Evolutionary conservation across 2,113 vertebrate genomes (phyloP).

Genomic region (Protobothrops mucrosquamatus): DNA sequence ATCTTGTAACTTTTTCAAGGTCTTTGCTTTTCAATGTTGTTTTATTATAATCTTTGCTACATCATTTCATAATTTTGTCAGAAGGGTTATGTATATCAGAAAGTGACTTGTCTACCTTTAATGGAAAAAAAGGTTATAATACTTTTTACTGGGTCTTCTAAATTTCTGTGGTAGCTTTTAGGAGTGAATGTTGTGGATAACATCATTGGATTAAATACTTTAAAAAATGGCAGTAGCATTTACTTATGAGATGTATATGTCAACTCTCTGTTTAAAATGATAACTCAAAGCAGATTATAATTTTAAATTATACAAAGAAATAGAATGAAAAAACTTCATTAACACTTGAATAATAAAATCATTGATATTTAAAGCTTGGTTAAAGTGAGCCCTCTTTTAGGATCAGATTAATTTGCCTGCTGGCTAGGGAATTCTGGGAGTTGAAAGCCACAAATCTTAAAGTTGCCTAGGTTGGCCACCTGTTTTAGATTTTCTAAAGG

Average conservation of each 20-base stretch:
- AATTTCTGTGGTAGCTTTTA: neutral
- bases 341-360: neutral
- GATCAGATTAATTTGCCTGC: neutral
- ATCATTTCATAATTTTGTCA: slow-evolving; percentile 35
- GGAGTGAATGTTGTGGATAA: neutral
- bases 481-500: neutral
- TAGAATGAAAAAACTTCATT: neutral
- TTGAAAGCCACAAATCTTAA: neutral
- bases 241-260: neutral
- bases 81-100: slow-evolving; percentile 12
- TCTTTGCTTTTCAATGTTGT: neutral
- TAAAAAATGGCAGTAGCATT: neutral
- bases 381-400: neutral
- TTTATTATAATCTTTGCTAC: slow-evolving; percentile 26
- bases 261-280: neutral
- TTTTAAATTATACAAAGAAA: neutral
- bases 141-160: slow-evolving; percentile 15
- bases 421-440: neutral
- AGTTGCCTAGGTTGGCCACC: neutral
- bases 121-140: neutral
- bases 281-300: neutral
- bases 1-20: slow-evolving; percentile 13
- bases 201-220: neutral
- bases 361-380: neutral
- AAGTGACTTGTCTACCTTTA: slow-evolving; percentile 19